Conservation (phyloP, 1,140 invertebrate species). For the Reticulitermes speratus region DNA sequence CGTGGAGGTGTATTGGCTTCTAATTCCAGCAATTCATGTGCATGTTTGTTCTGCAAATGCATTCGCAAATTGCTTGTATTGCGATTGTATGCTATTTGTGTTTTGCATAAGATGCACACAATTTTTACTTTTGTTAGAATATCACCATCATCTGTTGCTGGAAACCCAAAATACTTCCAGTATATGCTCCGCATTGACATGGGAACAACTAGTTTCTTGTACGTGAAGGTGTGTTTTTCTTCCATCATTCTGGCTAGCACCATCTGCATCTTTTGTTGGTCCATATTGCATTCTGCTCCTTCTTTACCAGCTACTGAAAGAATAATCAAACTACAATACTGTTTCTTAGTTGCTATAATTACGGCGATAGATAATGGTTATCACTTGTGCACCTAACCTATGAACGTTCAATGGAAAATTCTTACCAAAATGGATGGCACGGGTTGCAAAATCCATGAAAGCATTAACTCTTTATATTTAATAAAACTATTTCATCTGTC, state of each 20-base stretch:
- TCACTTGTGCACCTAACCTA: conserved; percentile 24
- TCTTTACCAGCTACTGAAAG: conserved; percentile 32
- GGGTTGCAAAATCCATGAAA: conserved; percentile 32
- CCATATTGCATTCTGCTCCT: conserved; percentile 33
- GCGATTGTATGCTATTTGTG: conserved; percentile 61
- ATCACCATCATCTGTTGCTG: conserved; percentile 58
- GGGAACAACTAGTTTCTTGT: conserved; percentile 56
- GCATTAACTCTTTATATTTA: conserved; percentile 33
- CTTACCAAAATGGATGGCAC: conserved; percentile 40
- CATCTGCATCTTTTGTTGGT: conserved; percentile 44
- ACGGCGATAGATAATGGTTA: not conserved
- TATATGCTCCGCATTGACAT: conserved; percentile 62
- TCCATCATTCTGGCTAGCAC: conserved; percentile 49
- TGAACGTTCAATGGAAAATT: conserved; percentile 30
- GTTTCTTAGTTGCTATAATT: not conserved
- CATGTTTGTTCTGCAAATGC: conserved; percentile 62
- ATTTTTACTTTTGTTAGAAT: conserved; percentile 64
- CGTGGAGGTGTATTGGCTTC: conserved; percentile 43
- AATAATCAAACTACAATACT: not conserved
- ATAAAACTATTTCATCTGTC: conserved; percentile 2
- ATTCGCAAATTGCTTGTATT: conserved; percentile 64
- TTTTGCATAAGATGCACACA: conserved; percentile 61
- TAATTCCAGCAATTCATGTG: conserved; percentile 49
- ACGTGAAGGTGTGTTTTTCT: conserved; percentile 45
- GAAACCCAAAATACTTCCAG: conserved; percentile 67